phyloP scores from a whole-genome alignment of 2,113 vertebrate species.

The Uria aalge region DNA sequence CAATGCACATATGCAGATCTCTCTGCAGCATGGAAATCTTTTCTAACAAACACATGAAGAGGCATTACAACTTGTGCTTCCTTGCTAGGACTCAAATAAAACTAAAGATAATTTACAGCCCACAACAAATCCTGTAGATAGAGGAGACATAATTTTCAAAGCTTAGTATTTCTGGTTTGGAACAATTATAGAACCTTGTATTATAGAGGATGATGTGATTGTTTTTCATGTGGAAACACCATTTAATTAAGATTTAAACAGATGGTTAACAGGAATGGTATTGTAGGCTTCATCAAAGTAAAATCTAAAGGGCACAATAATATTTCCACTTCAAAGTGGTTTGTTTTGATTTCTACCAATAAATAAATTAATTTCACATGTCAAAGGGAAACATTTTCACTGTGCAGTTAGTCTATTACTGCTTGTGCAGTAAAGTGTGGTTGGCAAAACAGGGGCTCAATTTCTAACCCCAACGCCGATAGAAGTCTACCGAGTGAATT shows the following conservation, averaged over 20 bases:
- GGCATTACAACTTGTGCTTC: background rate
- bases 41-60: background rate
- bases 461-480: background rate
- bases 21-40: background rate
- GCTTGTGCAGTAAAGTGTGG: background rate
- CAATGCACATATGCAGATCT: background rate
- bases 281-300: background rate
- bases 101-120: background rate
- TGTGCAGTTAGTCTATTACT: background rate
- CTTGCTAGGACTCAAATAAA: background rate
- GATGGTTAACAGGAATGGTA: conserved; percentile 18
- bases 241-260: conserved; percentile 39
- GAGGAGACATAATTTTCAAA: background rate
- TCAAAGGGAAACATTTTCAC: background rate
- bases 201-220: background rate
- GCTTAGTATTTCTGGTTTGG: background rate
- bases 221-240: conserved; percentile 9
- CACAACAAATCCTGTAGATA: background rate
- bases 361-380: background rate
- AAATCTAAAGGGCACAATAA: conserved; percentile 1
- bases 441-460: background rate
- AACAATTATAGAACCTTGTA: background rate
- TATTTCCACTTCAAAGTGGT: conserved; percentile 14
- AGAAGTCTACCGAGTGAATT: background rate
- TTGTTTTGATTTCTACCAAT: conserved; percentile 22